Evolutionary conservation across 2,113 vertebrate genomes (phyloP).

Genomic region (Callipepla californica): DNA sequence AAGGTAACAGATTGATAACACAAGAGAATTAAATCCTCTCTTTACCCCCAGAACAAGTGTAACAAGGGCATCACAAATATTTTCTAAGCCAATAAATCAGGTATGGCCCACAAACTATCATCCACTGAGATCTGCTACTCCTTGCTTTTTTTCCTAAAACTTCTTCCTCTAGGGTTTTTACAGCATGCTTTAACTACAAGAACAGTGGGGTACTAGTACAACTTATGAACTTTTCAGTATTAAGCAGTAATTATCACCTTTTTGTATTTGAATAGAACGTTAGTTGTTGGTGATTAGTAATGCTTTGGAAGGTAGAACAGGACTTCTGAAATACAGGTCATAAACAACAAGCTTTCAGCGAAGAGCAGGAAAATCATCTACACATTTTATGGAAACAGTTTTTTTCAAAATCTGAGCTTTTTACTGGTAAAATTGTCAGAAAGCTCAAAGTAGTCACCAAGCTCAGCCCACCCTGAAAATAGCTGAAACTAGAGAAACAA

Average conservation of each 20-base stretch:
- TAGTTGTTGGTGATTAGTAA: accelerated
- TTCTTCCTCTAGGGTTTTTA: not conserved
- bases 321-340: not conserved
- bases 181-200: not conserved
- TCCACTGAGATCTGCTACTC: not conserved
- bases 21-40: conserved; percentile 60
- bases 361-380: not conserved
- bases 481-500: not conserved
- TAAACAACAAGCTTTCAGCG: not conserved
- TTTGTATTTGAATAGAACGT: too few species aligned
- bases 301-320: not conserved
- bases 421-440: not conserved
- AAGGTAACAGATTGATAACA: conserved; percentile 75
- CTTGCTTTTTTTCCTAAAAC: not conserved
- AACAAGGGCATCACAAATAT: conserved; percentile 14
- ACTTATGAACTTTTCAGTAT: not conserved
- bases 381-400: not conserved
- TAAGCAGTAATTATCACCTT: not conserved
- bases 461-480: not conserved
- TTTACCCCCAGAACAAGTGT: conserved; percentile 64
- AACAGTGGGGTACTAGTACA: accelerated
- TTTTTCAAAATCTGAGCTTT: not conserved
- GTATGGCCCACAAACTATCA: not conserved
- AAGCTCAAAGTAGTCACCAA: not conserved
- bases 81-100: conserved; percentile 37